These are phyloP conservation scores for Zosterops hypoxanthus DNA, from an alignment of 2,113 vertebrate genomes.

Conservation along the genomic window DNA sequence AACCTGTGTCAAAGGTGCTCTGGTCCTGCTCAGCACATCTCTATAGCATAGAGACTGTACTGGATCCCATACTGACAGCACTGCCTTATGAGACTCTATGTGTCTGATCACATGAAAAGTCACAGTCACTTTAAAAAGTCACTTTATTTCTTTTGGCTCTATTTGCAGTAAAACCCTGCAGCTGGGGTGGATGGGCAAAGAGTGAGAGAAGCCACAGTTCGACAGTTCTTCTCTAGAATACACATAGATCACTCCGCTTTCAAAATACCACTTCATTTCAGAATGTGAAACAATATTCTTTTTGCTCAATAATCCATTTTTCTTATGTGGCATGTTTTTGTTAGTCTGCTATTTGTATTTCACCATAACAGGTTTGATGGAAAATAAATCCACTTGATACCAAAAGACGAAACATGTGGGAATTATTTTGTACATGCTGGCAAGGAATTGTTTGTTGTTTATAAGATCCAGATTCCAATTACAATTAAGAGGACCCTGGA, in stretches of 20 bases:
- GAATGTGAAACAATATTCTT: background rate
- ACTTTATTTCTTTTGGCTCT: background rate
- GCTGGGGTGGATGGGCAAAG: background rate
- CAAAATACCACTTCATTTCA: background rate
- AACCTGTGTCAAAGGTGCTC: background rate
- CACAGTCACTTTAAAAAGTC: no score
- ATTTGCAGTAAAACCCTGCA: background rate
- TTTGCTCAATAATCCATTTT: background rate
- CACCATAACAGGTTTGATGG: background rate
- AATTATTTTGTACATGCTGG: background rate
- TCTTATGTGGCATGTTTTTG: background rate
- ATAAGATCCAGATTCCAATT: background rate
- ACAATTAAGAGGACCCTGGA: background rate
- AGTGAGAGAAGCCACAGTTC: background rate
- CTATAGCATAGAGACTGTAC: accelerated
- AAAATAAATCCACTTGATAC: background rate
- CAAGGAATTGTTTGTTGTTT: background rate
- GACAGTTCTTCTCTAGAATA: background rate
- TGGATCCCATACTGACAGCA: background rate
- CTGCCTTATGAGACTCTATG: background rate
- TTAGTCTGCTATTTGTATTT: background rate
- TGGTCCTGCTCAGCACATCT: background rate
- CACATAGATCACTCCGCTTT: background rate
- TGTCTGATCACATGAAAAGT: background rate
- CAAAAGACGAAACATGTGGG: background rate